Conservation (phyloP, 2,113 vertebrate genomes). For the Syngnathoides biaculeatus region DNA sequence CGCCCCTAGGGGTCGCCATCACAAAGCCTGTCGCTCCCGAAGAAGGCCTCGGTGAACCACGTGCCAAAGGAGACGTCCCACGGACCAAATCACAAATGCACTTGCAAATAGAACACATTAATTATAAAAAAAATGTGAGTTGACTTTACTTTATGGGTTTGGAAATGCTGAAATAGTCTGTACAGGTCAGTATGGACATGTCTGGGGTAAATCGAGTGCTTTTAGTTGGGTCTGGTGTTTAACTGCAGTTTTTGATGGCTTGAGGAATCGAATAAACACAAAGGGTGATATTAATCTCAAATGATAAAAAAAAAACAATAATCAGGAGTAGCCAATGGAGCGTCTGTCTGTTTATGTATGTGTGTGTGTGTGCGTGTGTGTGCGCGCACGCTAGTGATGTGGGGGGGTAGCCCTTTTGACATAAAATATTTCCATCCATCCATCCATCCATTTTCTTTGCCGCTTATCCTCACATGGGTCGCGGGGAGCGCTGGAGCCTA, state of each 20-base stretch:
- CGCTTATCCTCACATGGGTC: no score
- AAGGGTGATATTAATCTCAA: not conserved
- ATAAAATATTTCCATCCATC: no score
- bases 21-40: conserved; percentile 13
- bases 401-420: no score
- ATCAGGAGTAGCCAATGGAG: not conserved
- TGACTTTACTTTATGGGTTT: not conserved
- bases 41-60: not conserved
- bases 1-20: conserved; percentile 55
- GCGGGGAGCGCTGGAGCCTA: no score
- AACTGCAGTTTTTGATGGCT: not conserved
- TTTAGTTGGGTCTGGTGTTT: not conserved
- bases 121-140: not conserved
- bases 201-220: not conserved
- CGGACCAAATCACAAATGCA: not conserved
- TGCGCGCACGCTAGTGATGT: no score
- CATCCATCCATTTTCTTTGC: no score
- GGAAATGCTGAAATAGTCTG: not conserved
- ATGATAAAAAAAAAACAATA: not conserved
- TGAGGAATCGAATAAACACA: not conserved
- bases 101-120: not conserved
- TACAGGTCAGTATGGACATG: not conserved
- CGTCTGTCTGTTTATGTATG: no score
- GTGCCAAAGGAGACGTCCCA: not conserved
- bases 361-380: not conserved